Evolutionary conservation across 2,888 invertebrate species (phyloP), one percentile per base, ranked within the genome.

Genomic region (Nymphalis c-album): DNA sequence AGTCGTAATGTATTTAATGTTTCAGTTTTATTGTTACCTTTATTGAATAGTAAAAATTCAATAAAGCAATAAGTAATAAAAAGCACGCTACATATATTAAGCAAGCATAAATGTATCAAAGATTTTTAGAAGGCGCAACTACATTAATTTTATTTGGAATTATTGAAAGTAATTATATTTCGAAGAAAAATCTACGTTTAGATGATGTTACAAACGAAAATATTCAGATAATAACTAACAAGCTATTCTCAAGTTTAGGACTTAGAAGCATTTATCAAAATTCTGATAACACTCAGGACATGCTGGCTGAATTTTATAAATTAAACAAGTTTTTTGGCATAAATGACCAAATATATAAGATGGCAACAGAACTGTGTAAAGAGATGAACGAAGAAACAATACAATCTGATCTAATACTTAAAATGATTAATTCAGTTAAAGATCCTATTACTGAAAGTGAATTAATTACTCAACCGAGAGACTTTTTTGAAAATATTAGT

Each of bases 241-340:
- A 74, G 55, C 26, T 85, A 22, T 82, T 85, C 22, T 66, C 72
- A 1, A 62, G 50, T n/a, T 71, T 85, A 8, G 76, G 78, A 63
- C 64, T 83, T 13, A 45, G 73, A 16, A 57, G 74, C 18, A 70
- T 70, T 10, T 77, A 81, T 63, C 64, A 65, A 18, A 63, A 68
- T 46, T 69, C 68, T 50, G 35, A 69, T 1, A 76, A 78, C 72
- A 68, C 73, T 46, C 71, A 76, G 63, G 64, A 70, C 5, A 69
- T 83, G 20, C 60, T 81, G 46, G 70, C 68, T 35, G 79, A 82
- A 75, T 79, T 82, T 69, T 74, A 73, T 53, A 73, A 80, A 64
- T 74, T 83, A 46, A 59, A 63, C 40, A 68, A 68, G 35, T 73
- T 80, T 53, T 74, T 78, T 0, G 75, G 76, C 55, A 77, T 74